Evolutionary conservation across 2,797 vertebrate species (phyloP), one percentile per base, ranked within the genome.

Genomic region (Chaunax sp.): DNA sequence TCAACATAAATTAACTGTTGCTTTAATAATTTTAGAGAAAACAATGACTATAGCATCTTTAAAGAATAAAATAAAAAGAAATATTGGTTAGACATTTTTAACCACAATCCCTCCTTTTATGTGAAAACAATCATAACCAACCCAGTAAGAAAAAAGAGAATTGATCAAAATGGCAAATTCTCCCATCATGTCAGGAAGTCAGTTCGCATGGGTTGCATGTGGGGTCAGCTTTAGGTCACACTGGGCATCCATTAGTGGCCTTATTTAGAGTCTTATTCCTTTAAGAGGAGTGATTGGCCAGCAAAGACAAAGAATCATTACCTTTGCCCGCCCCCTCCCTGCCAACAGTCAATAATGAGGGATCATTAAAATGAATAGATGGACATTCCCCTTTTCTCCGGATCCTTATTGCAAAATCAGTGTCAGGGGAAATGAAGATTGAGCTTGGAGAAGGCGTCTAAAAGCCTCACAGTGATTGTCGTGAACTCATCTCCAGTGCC

Each of bases 321-420:
- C 89, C 90, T 89, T 89, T 87, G 84, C 91, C 88, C 84, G 80
- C 90, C 92, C 91, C 92, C 90, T 90, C 92, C 84, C 90, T 90
- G 87, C 89, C 87, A 91, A 86, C 89, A 91, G 92, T 94, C 94
- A 94, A 94, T 94, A 94, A 92, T 91, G 87, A 93, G 85, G 85
- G 90, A 93, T 94, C 92, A 94, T 94, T 93, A 94, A 93, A 94
- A 94, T 94, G 92, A 94, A 94, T 93, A 94, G 93, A 94, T 93
- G 92, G 92, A 93, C 92, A 90, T 93, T 91, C 91, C 90, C 90
- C 91, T 91, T 94, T 91, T 93, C 92, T 94, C 92, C 89, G 92
- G 91, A 92, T 92, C 90, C 92, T 93, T 92, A 93, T 93, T 89
- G 91, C 89, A 92, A 92, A 91, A 92, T 93, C 92, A 94, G 92